Conservation (phyloP, 1,140 invertebrate species). For the Ceratina japonica region DNA sequence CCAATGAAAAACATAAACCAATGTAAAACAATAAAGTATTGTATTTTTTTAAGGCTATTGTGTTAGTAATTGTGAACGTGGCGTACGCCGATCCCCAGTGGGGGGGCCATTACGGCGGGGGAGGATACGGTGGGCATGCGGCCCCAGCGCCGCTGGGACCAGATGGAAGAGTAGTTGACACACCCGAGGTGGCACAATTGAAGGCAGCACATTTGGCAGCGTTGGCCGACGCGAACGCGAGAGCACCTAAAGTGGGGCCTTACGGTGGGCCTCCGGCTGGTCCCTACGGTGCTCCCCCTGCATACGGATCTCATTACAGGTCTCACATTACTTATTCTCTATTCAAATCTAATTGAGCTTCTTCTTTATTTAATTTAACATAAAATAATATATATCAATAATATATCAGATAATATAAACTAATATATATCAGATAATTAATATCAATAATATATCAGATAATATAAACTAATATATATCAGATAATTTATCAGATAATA, state of each 20-base stretch:
- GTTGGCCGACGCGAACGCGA: slow-evolving; percentile 79
- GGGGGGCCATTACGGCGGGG: slow-evolving; percentile 69
- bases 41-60: too few species aligned
- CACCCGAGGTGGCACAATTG: slow-evolving; percentile 82
- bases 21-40: too few species aligned
- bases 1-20: slow-evolving; percentile 25
- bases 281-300: slow-evolving; percentile 54
- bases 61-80: slow-evolving; percentile 60
- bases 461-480: too few species aligned
- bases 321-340: slow-evolving; percentile 37
- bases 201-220: slow-evolving; percentile 82
- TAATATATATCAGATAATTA: too few species aligned
- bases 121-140: too few species aligned
- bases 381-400: too few species aligned
- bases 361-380: background rate
- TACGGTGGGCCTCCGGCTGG: too few species aligned
- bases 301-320: slow-evolving; percentile 73
- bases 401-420: too few species aligned
- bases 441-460: too few species aligned
- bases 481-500: too few species aligned
- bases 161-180: slow-evolving; percentile 83
- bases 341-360: background rate
- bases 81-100: slow-evolving; percentile 70
- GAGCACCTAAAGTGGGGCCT: slow-evolving; percentile 77
- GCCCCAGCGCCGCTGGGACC: slow-evolving; percentile 80